Percentiles rank a stretch among this genome's conserved stretches.
phyloP scores from a whole-genome alignment of 2,888 invertebrate genomes.

The Asteroscopus sphinx region DNA sequence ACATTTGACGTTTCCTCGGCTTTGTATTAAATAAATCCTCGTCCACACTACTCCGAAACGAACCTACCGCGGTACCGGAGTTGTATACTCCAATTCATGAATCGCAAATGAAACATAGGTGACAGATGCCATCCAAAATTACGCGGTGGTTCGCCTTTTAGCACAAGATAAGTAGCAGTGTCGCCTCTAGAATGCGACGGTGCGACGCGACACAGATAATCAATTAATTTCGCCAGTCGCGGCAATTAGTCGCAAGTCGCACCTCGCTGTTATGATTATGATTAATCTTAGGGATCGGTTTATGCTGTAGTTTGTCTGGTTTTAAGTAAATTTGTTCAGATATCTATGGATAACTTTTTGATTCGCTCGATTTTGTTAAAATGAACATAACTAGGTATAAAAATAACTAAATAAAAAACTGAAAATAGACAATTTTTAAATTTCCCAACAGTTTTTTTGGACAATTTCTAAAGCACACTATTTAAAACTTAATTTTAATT shows the following conservation, averaged over 20 bases:
- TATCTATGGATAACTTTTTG: no score
- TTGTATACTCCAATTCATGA: slow-evolving; percentile 7
- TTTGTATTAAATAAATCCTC: not conserved
- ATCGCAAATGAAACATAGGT: slow-evolving; percentile 30
- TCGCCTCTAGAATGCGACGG: slow-evolving; percentile 33
- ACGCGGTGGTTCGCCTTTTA: slow-evolving; percentile 34
- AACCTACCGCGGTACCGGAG: slow-evolving; percentile 3
- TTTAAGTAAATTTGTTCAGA: not conserved
- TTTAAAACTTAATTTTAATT: no score
- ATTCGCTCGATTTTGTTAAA: no score
- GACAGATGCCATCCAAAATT: slow-evolving; percentile 44
- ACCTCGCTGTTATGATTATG: slow-evolving; percentile 77
- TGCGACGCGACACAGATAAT: slow-evolving; percentile 71
- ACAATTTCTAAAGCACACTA: no score
- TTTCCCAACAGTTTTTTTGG: no score
- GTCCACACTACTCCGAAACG: not conserved
- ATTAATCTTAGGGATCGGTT: slow-evolving; percentile 65
- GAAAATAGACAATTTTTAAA: no score
- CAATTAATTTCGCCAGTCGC: slow-evolving; percentile 75
- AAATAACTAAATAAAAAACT: no score
- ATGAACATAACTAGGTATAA: no score
- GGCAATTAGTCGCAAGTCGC: slow-evolving; percentile 78
- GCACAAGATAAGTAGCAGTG: slow-evolving; percentile 45
- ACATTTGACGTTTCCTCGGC: not conserved
- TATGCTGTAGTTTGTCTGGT: slow-evolving; percentile 33